Evolutionary conservation across 92 coral and sea anemone species (phyloP).

Genomic region (Palythoa grandis): DNA sequence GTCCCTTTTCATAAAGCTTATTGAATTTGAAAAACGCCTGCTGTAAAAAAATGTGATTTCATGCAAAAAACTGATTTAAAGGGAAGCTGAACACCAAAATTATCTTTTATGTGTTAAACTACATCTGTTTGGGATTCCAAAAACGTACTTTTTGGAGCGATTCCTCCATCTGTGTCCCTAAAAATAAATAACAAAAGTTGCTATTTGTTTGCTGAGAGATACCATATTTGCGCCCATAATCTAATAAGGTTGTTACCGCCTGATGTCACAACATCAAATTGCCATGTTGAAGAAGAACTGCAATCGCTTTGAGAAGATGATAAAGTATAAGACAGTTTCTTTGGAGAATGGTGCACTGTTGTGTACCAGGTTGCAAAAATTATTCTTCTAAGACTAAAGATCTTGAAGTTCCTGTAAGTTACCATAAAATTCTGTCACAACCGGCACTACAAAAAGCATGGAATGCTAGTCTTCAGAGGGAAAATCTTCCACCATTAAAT

Average conservation of each 20-base stretch:
- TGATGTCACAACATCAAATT: slow-evolving; percentile 14
- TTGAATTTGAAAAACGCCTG: no score
- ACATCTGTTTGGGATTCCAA: no score
- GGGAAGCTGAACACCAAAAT: no score
- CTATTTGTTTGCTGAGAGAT: not conserved
- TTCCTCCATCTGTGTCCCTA: no score
- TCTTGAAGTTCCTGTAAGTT: slow-evolving; percentile 1
- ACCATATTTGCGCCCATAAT: not conserved
- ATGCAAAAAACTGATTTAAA: no score
- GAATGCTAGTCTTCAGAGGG: slow-evolving; percentile 8
- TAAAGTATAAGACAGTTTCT: not conserved
- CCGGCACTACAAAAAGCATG: not conserved
- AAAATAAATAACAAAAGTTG: not conserved
- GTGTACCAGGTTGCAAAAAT: slow-evolving; percentile 17
- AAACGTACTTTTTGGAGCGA: no score
- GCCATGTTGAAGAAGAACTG: not conserved
- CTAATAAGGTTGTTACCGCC: not conserved
- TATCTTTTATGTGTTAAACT: no score
- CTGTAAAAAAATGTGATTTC: no score
- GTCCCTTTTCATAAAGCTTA: no score
- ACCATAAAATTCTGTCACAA: slow-evolving; percentile 9
- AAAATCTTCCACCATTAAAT: slow-evolving; percentile 7
- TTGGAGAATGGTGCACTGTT: slow-evolving; percentile 7
- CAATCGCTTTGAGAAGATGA: not conserved
- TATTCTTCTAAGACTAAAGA: slow-evolving; percentile 8